Evolutionary conservation across 2,888 invertebrate genomes (phyloP), one percentile per base, ranked within the genome.

Genomic region (Phengaris arion): DNA sequence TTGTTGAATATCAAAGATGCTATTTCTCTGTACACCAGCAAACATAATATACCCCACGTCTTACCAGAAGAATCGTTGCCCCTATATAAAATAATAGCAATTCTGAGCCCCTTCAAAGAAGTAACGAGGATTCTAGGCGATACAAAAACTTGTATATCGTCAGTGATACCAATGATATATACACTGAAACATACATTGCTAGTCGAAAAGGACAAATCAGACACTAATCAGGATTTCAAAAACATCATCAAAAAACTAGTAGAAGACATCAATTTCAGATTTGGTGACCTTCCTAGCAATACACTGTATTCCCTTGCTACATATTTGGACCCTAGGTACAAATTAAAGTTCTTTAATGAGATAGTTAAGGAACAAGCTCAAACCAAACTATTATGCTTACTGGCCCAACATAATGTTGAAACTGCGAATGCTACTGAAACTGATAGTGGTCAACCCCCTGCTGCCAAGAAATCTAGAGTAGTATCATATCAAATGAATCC

Each of bases 311-410:
- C 74, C 2, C 64, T 68, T 52, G 68, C 68, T 6, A 68, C 64
- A 52, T 73, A 75, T 64, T 55, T 68, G 10, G 74, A 74, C 64
- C 76, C 76, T 74, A 73, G 68, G 2, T 76, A 76, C 55, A 74
- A 76, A 74, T 68, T 45, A 15, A 76, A 74, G 35, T 68, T 74
- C n/a, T 76, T 76, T 45, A 76, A 76, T 51, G 55, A 76, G 15
- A 64, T 76, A 52, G 22, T 68, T 51, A 73, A 52, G 10, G 74
- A 74, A 35, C 48, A 68, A 13, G n/a, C 68, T 54, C 52, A 68
- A 74, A 13, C 74, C 10, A 10, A 64, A 68, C 12, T 68, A 52
- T n/a, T 74, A n/a, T 9, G 12, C 9, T 64, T 54, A 51, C 51
- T 74, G 9, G 59, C 59, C 59, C 9, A 59, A 22, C 10, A 22